Conservation (phyloP, 2,888 invertebrate species). For the Eupithecia subfuscata region DNA sequence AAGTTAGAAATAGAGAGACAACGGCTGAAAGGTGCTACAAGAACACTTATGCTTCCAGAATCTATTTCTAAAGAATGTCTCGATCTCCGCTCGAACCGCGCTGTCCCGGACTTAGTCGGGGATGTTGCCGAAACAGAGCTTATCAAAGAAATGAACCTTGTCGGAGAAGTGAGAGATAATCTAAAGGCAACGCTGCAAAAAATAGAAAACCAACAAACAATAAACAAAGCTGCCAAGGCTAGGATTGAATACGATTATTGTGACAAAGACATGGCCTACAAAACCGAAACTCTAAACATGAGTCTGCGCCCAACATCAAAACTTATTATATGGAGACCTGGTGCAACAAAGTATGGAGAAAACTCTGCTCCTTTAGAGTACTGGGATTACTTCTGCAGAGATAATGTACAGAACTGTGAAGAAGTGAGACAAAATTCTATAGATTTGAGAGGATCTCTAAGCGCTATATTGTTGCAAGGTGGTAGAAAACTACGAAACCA, state of each 20-base stretch:
- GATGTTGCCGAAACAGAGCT: constrained; percentile 91
- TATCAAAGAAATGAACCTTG: constrained; percentile 89
- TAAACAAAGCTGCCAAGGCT: constrained; percentile 91
- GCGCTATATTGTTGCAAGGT: constrained; percentile 89
- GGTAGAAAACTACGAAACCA: constrained; percentile 92
- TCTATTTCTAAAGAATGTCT: constrained; percentile 91
- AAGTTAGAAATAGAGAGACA: constrained; percentile 87
- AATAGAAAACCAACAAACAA: constrained; percentile 87
- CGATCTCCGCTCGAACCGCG: constrained; percentile 87
- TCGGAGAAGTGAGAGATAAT: constrained; percentile 86
- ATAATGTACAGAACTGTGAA: constrained; percentile 90
- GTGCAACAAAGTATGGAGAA: constrained; percentile 90
- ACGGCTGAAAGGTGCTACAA: constrained; percentile 87
- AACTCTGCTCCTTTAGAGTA: constrained; percentile 87
- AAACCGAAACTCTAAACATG: constrained; percentile 88
- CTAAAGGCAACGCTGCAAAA: constrained; percentile 86
- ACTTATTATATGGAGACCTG: constrained; percentile 90
- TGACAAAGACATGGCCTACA: constrained; percentile 92
- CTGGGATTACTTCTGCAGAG: constrained; percentile 93
- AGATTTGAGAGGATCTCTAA: constrained; percentile 87
- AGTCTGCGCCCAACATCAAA: constrained; percentile 88
- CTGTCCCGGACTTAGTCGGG: constrained; percentile 89
- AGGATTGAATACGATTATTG: constrained; percentile 96
- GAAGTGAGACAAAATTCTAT: constrained; percentile 90
- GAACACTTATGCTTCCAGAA: constrained; percentile 88